Evolutionary conservation across 2,113 vertebrate species (phyloP).

Genomic region (Meles meles): DNA sequence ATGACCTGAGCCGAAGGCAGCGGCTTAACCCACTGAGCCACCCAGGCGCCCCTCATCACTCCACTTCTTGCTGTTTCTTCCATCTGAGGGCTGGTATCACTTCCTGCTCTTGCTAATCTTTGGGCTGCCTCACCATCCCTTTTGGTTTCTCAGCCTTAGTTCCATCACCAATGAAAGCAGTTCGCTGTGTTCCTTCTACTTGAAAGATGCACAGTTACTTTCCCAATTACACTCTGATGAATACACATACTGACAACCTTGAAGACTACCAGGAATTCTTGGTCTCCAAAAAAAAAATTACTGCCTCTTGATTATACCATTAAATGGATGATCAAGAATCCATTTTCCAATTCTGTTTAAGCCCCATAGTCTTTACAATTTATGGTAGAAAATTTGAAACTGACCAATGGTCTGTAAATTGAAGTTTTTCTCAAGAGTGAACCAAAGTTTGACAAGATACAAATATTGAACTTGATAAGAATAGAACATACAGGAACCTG

Average conservation of each 20-base stretch:
- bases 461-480: neutral
- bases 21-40: no score
- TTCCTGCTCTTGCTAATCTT: neutral
- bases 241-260: neutral
- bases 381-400: neutral
- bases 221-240: neutral
- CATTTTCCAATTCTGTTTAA: slow-evolving; percentile 39
- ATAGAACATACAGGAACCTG: neutral
- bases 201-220: neutral
- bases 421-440: neutral
- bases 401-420: neutral
- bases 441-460: neutral
- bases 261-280: neutral
- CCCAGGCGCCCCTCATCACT: no score
- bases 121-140: neutral
- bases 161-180: neutral
- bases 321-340: neutral
- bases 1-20: no score
- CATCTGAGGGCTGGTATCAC: neutral
- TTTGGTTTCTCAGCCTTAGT: slow-evolving; percentile 15
- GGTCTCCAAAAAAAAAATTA: neutral
- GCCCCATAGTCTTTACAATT: neutral
- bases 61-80: neutral
- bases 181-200: neutral
- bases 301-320: neutral